A percentile compares a stretch with the other conserved stretches of the same genome.
phyloP scores from a whole-genome alignment of 2,888 invertebrate genomes.

The Anagyrus pseudococci region DNA sequence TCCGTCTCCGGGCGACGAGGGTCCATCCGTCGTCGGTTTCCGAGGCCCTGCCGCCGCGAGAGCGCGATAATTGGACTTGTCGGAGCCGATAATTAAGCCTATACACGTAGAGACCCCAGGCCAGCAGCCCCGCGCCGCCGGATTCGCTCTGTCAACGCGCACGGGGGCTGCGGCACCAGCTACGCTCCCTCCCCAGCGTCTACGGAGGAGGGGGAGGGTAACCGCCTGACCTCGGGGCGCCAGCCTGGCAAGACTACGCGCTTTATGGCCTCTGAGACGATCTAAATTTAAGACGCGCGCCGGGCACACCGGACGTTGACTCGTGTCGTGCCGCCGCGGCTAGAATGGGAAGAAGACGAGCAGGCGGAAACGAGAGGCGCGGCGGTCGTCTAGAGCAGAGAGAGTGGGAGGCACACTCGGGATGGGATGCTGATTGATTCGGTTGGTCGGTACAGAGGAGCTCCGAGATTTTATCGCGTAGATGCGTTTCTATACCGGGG shows the following conservation, averaged over 20 bases:
- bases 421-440: constrained; percentile 15
- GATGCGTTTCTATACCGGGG: too few relatives aligned
- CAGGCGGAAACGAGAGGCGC: constrained; percentile 6
- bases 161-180: neutral
- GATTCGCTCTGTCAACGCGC: neutral
- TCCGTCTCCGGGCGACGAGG: too few relatives aligned
- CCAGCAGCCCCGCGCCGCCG: neutral
- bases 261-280: constrained; percentile 40
- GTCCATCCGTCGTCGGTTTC: constrained; percentile 5
- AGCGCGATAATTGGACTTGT: constrained; percentile 35
- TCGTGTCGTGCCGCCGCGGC: constrained; percentile 15
- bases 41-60: too few relatives aligned
- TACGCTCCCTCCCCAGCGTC: neutral
- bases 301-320: constrained; percentile 51
- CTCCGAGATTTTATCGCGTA: too few relatives aligned
- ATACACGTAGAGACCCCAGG: neutral
- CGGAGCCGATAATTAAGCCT: constrained; percentile 30
- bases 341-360: neutral
- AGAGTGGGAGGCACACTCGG: neutral
- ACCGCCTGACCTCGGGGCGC: constrained; percentile 16
- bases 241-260: constrained; percentile 26
- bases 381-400: neutral
- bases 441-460: neutral
- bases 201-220: neutral
- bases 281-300: constrained; percentile 55